Percentiles rank a stretch among this genome's conserved stretches.
Conservation (phyloP, 2,888 invertebrate genomes). For the Dasypogon diadema region DNA sequence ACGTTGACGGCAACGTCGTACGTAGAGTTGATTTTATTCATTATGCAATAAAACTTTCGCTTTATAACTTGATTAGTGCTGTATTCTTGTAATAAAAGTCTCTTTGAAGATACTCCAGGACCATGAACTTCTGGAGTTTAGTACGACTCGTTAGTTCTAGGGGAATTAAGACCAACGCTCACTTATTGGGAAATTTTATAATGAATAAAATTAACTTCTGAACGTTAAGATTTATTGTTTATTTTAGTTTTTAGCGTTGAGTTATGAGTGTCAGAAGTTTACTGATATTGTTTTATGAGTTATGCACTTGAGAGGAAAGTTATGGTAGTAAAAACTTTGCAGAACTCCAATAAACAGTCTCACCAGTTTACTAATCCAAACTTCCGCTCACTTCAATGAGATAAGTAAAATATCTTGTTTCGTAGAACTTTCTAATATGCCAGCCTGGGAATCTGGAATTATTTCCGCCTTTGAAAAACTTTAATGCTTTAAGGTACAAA, state of each 20-base stretch:
- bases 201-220: conserved; percentile 42
- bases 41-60: conserved; percentile 47
- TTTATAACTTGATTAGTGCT: conserved; percentile 50
- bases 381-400: no score
- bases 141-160: conserved; percentile 37
- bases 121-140: conserved; percentile 35
- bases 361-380: no score
- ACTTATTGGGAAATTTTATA: conserved; percentile 32
- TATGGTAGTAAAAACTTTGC: no score
- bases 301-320: not conserved
- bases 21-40: conserved; percentile 47
- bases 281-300: not conserved
- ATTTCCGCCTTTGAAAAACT: no score
- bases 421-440: no score
- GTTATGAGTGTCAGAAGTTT: not conserved
- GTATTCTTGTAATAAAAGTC: conserved; percentile 43
- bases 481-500: no score
- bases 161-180: conserved; percentile 18
- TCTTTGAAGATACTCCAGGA: conserved; percentile 28
- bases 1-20: conserved; percentile 33
- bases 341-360: no score
- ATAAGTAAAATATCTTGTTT: no score
- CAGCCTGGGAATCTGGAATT: no score
- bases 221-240: conserved; percentile 25
- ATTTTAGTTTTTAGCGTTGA: not conserved